Conservation (phyloP, 2,113 vertebrate genomes). For the Ramphastos sulfuratus region DNA sequence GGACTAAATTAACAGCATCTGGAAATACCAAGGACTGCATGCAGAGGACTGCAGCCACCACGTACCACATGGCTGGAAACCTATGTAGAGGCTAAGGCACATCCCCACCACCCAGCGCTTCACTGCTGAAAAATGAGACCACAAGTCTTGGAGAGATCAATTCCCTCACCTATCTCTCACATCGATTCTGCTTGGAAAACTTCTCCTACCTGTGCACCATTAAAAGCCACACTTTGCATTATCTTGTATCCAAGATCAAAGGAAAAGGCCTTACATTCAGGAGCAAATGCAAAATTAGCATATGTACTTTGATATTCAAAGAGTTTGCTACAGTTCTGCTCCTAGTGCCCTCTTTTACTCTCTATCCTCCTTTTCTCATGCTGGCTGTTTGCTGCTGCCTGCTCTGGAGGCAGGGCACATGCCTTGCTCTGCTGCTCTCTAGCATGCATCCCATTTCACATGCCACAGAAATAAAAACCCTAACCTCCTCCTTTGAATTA, state of each 20-base stretch:
- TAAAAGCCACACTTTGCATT: neutral
- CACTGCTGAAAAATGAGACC: rapidly evolving
- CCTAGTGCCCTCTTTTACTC: neutral
- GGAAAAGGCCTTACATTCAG: rapidly evolving
- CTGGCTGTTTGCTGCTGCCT: neutral
- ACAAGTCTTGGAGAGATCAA: neutral
- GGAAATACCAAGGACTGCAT: constrained; percentile 32
- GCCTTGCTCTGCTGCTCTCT: neutral
- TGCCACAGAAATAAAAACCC: neutral
- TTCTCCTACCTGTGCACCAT: neutral
- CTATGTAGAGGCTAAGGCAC: neutral
- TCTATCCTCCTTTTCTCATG: neutral
- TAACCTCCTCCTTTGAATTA: neutral
- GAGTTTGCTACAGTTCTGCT: neutral
- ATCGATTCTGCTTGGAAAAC: neutral
- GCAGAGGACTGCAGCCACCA: constrained; percentile 19
- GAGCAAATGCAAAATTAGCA: neutral
- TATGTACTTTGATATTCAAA: neutral
- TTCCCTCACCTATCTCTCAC: neutral
- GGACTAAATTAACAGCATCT: constrained; percentile 69
- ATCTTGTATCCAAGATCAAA: neutral
- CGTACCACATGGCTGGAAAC: constrained; percentile 36
- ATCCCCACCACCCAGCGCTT: neutral
- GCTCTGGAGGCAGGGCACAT: neutral
- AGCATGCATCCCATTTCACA: constrained; percentile 26